These are phyloP conservation scores for Montipora capitata DNA, from an alignment of 92 coral and sea anemone species.

Conservation along the genomic window DNA sequence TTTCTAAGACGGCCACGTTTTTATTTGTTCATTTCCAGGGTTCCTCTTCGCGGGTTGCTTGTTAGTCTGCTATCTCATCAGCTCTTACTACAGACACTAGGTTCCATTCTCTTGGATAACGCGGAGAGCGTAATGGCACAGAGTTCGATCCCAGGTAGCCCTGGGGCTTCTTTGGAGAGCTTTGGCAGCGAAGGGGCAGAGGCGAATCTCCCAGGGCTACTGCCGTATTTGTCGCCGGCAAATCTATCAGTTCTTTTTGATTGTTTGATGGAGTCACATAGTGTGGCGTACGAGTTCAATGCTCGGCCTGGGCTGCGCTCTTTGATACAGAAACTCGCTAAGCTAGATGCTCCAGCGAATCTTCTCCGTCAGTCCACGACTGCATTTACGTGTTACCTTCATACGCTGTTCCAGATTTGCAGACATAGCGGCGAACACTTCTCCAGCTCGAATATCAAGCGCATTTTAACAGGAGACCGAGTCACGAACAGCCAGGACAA, in stretches of 20 bases:
- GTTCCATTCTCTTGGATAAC: conserved; percentile 90
- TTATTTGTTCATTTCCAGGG: conserved; percentile 60
- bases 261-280: conserved; percentile 99
- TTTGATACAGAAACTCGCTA: conserved; percentile 93
- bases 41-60: conserved; percentile 92
- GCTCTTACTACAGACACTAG: conserved; percentile 93
- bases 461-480: conserved; percentile 97
- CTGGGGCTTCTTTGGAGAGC: conserved; percentile 60
- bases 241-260: conserved; percentile 96
- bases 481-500: conserved; percentile 74
- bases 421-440: conserved; percentile 98
- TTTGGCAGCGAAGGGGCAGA: conserved; percentile 76
- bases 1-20: neutral
- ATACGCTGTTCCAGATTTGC: conserved; percentile 97
- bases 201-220: conserved; percentile 88
- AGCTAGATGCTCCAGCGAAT: conserved; percentile 94
- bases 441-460: conserved; percentile 95
- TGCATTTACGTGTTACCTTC: conserved; percentile 95
- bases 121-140: conserved; percentile 76
- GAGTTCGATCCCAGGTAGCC: conserved; percentile 62
- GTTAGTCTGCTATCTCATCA: conserved; percentile 97
- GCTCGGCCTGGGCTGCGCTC: conserved; percentile 95
- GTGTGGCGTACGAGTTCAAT: conserved; percentile 98
- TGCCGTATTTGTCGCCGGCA: conserved; percentile 93
- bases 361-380: conserved; percentile 98